phyloP scores from a whole-genome alignment of 2,113 vertebrate species.

The Otus sunia region DNA sequence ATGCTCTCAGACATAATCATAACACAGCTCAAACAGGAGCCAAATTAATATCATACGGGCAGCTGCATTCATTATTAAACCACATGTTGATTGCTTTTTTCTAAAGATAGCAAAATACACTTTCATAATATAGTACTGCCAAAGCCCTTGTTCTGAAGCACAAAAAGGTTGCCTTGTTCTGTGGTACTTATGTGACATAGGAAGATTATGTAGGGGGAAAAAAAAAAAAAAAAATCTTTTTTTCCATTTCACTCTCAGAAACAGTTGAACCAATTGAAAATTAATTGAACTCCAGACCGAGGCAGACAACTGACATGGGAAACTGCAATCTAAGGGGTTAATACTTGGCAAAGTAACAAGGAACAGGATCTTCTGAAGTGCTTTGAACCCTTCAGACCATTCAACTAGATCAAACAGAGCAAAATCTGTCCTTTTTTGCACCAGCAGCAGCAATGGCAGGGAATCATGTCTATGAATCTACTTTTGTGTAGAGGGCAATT shows the following conservation, averaged over 20 bases:
- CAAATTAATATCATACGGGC: constrained; percentile 17
- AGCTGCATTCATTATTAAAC: constrained; percentile 47
- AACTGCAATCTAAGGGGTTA: background rate
- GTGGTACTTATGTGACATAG: background rate
- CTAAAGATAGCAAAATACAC: constrained; percentile 21
- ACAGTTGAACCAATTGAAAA: background rate
- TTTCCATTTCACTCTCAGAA: background rate
- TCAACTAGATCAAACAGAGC: background rate
- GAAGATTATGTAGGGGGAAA: background rate
- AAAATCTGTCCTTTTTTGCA: background rate
- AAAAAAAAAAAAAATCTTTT: background rate
- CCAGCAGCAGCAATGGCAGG: background rate
- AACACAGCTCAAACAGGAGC: constrained; percentile 3
- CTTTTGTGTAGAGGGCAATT: background rate
- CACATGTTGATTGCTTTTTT: background rate
- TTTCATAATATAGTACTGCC: background rate
- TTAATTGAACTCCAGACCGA: background rate
- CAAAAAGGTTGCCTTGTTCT: background rate
- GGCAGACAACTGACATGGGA: background rate
- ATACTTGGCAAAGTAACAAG: background rate
- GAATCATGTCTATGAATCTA: background rate
- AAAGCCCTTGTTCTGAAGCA: background rate
- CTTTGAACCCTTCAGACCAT: background rate
- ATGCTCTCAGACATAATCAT: background rate
- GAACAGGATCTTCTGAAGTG: background rate